Evolutionary conservation across 2,888 invertebrate species (phyloP).

Genomic region (Hydropsyche betteni): DNA sequence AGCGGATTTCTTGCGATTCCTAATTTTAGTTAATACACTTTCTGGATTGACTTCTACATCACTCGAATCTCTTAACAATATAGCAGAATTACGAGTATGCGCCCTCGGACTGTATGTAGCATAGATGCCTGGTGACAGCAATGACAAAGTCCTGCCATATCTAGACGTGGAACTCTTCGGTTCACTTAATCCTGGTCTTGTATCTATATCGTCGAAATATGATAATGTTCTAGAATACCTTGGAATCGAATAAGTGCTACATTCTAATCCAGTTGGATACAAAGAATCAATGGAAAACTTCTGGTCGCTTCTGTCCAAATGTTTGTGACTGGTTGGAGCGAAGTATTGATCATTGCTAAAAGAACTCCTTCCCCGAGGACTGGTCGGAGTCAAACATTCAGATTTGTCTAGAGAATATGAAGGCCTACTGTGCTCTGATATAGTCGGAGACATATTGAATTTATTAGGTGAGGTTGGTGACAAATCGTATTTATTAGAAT

Average conservation of each 20-base stretch:
- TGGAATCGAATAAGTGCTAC: conserved; percentile 58
- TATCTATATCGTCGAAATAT: conserved; percentile 60
- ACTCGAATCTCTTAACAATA: conserved; percentile 64
- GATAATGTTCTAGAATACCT: conserved; percentile 64
- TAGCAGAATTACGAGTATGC: conserved; percentile 64
- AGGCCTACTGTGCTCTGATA: conserved; percentile 34
- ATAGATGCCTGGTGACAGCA: conserved; percentile 65
- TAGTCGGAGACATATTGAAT: conserved; percentile 58
- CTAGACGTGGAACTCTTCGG: conserved; percentile 58
- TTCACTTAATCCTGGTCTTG: conserved; percentile 54
- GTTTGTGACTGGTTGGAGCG: conserved; percentile 61
- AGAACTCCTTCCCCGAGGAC: conserved; percentile 57
- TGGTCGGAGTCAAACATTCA: conserved; percentile 47
- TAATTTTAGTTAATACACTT: conserved; percentile 65
- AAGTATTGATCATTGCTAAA: conserved; percentile 59
- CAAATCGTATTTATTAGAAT: conserved; percentile 56
- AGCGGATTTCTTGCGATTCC: conserved; percentile 63
- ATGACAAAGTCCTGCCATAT: conserved; percentile 63
- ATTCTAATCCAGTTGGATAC: conserved; percentile 62
- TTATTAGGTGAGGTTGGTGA: conserved; percentile 61
- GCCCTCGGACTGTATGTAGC: conserved; percentile 64
- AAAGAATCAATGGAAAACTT: conserved; percentile 60
- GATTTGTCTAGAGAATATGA: conserved; percentile 36
- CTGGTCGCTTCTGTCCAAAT: conserved; percentile 64
- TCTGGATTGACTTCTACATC: conserved; percentile 64